These are phyloP conservation scores for Siniperca obscura DNA, from an alignment of 2,797 vertebrate species.

Conservation along the genomic window DNA sequence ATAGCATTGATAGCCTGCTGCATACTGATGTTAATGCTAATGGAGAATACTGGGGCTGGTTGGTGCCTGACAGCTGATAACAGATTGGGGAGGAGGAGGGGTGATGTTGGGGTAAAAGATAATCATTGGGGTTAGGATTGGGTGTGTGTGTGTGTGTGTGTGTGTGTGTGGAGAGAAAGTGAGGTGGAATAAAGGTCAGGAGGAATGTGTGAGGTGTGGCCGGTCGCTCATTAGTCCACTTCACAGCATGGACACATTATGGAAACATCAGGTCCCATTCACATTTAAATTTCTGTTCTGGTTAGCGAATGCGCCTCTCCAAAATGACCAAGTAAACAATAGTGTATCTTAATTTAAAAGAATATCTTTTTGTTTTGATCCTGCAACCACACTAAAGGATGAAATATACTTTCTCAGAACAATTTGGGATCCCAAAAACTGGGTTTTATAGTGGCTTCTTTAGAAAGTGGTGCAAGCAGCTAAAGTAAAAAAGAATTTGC, in stretches of 20 bases:
- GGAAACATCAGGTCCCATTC: conserved; percentile 64
- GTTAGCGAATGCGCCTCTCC: conserved; percentile 18
- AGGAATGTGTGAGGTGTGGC: conserved; percentile 82
- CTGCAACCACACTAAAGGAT: background rate
- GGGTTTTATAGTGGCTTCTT: background rate
- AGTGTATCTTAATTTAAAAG: conserved; percentile 2
- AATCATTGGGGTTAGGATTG: conserved; percentile 61
- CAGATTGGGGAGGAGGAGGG: conserved; percentile 62
- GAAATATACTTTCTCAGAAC: background rate
- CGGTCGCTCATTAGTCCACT: conserved; percentile 77
- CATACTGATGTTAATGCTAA: conserved; percentile 82
- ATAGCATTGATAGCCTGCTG: conserved; percentile 77
- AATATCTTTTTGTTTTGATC: background rate
- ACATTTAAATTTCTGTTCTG: conserved; percentile 55
- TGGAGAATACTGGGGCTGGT: conserved; percentile 55
- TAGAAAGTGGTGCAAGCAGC: background rate
- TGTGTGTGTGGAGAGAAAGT: conserved; percentile 66
- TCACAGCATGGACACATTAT: conserved; percentile 63
- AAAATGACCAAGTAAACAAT: conserved; percentile 7
- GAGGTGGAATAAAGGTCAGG: conserved; percentile 75
- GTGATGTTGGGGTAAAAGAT: conserved; percentile 69
- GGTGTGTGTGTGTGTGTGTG: conserved; percentile 34
- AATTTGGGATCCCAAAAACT: background rate
- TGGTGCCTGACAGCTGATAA: conserved; percentile 79
- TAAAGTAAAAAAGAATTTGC: background rate